These are phyloP conservation scores for Erebia epiphron DNA, from an alignment of 2,888 invertebrate species.

Conservation along the genomic window DNA sequence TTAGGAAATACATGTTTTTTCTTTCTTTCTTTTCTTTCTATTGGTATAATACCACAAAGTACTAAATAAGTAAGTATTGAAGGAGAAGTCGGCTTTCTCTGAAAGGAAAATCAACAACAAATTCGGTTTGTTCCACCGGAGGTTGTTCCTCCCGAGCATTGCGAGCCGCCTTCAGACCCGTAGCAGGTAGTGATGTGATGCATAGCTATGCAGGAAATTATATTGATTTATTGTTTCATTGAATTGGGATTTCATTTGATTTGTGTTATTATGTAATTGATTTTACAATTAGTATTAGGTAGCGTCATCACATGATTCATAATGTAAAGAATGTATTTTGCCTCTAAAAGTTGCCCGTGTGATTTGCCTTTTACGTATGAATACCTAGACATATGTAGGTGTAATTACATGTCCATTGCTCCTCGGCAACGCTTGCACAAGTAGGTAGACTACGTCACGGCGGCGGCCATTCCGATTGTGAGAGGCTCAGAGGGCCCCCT, in stretches of 20 bases:
- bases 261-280: background rate
- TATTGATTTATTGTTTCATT: background rate
- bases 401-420: background rate
- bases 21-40: no score
- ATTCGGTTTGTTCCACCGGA: no score
- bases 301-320: background rate
- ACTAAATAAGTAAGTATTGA: no score
- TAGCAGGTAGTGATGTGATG: no score
- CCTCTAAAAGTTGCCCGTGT: background rate
- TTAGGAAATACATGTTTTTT: no score
- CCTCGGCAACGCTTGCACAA: background rate
- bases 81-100: no score
- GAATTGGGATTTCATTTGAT: background rate
- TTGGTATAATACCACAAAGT: no score
- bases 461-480: background rate
- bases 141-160: no score
- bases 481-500: background rate
- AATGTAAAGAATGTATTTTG: background rate
- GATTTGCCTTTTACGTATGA: constrained; percentile 1
- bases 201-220: background rate
- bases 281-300: background rate
- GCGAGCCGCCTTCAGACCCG: no score
- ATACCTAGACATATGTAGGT: no score
- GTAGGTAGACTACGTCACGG: background rate
- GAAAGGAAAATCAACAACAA: no score